A percentile compares a stretch with the other conserved stretches of the same genome.
Evolutionary conservation across 2,888 invertebrate species (phyloP).

Genomic region (Tinea trinotella): DNA sequence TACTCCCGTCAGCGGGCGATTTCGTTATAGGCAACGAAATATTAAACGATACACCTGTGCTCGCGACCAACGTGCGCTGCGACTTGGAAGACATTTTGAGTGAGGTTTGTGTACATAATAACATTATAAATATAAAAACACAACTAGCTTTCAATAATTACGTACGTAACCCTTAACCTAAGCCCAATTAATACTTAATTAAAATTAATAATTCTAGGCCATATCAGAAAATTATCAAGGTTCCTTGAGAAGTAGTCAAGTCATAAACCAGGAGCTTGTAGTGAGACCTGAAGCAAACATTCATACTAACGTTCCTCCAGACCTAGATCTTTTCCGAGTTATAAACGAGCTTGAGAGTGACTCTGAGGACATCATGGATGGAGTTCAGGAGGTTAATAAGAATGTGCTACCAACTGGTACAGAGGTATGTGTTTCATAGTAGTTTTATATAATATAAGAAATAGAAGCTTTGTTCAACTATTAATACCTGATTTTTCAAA

Average conservation of each 20-base stretch:
- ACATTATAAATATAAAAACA: background rate
- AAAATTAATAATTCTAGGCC: conserved; percentile 38
- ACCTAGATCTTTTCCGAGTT: conserved; percentile 54
- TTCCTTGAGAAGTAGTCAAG: conserved; percentile 35
- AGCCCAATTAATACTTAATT: background rate
- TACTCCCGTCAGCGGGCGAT: background rate
- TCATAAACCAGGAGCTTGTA: conserved; percentile 55
- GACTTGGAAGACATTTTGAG: conserved; percentile 68
- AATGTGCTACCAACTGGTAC: background rate
- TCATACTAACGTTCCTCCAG: conserved; percentile 59
- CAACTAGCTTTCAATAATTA: background rate
- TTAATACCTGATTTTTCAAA: too few relatives aligned
- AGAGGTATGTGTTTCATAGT: too few relatives aligned
- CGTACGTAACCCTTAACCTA: too few relatives aligned
- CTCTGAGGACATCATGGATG: conserved; percentile 47
- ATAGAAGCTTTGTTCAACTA: too few relatives aligned
- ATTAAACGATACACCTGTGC: conserved; percentile 36
- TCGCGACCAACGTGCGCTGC: conserved; percentile 52
- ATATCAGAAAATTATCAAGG: conserved; percentile 53
- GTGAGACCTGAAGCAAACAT: conserved; percentile 63
- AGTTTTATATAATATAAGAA: too few relatives aligned
- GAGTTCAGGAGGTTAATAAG: background rate
- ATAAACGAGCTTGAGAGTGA: conserved; percentile 63
- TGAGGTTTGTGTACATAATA: conserved; percentile 40
- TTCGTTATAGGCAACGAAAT: background rate